Percentiles rank a stretch among this genome's conserved stretches.
phyloP scores from a whole-genome alignment of 2,797 vertebrate species.

The Erpetoichthys calabaricus region DNA sequence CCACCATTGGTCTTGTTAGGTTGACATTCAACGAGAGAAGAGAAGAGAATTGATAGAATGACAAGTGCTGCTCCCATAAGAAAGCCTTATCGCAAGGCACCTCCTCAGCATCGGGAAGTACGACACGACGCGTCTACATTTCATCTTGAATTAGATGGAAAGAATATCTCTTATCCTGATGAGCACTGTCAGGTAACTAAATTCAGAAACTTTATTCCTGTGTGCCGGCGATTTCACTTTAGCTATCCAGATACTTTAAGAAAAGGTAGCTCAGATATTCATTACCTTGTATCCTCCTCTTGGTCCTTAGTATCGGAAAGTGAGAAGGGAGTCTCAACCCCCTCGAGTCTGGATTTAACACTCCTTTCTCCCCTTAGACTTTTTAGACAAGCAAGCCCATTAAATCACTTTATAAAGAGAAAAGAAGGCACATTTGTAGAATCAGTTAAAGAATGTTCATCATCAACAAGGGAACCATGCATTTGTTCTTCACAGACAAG shows the following conservation, averaged over 20 bases:
- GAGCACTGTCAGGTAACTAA: conserved; percentile 62
- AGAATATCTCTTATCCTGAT: conserved; percentile 23
- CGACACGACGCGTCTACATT: conserved; percentile 52
- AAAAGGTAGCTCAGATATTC: conserved; percentile 25
- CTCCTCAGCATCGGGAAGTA: conserved; percentile 82
- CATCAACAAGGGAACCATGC: conserved; percentile 24
- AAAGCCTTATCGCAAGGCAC: conserved; percentile 94
- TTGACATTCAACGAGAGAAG: conserved; percentile 7
- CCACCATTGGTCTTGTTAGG: conserved; percentile 24
- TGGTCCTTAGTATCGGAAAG: conserved; percentile 54
- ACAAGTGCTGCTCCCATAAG: conserved; percentile 62
- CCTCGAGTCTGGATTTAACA: conserved; percentile 40
- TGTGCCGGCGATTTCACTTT: conserved; percentile 34
- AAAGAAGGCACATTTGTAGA: conserved; percentile 36
- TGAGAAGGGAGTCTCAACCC: conserved; percentile 49
- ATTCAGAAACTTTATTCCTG: conserved; percentile 23
- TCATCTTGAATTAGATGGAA: conserved; percentile 49
- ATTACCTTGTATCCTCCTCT: conserved; percentile 27
- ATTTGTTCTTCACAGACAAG: conserved; percentile 35
- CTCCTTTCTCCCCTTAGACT: conserved; percentile 21
- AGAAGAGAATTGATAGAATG: conserved; percentile 46
- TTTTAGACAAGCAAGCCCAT: conserved; percentile 19
- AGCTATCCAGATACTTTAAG: conserved; percentile 24
- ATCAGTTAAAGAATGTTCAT: conserved; percentile 21
- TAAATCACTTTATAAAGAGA: conserved; percentile 31